Conservation (phyloP, 2,888 invertebrate species). For the Nephrotoma guestfalica region DNA sequence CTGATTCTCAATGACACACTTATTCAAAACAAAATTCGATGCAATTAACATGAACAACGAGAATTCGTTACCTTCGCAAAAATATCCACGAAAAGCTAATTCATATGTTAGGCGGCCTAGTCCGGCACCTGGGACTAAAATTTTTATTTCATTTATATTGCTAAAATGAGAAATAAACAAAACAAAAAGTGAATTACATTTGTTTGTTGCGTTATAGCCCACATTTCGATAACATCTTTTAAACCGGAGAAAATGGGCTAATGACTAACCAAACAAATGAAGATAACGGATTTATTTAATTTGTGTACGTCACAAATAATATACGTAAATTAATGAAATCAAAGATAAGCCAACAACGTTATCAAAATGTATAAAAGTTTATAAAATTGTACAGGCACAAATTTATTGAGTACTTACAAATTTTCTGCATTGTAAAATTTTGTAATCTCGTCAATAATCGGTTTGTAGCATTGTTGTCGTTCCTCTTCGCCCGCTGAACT, state of each 20-base stretch:
- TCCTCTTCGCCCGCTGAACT: conserved; percentile 70
- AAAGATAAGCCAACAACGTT: background rate
- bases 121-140: conserved; percentile 94
- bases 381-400: background rate
- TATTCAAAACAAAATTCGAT: conserved; percentile 89
- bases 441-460: conserved; percentile 73
- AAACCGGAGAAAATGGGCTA: background rate
- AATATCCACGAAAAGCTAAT: conserved; percentile 76
- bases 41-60: conserved; percentile 95
- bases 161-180: conserved; percentile 14
- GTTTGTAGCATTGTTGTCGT: conserved; percentile 73
- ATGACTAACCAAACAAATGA: conserved; percentile 5
- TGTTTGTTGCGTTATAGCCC: background rate
- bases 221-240: background rate
- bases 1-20: conserved; percentile 44
- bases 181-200: background rate
- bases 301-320: conserved; percentile 1
- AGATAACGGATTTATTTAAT: background rate
- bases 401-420: conserved; percentile 29
- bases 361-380: background rate
- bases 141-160: conserved; percentile 38
- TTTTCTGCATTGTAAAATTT: conserved; percentile 50
- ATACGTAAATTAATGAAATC: background rate
- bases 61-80: conserved; percentile 96
- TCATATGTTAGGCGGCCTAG: conserved; percentile 89